Base-by-base conservation (phyloP, 2,113 vertebrate species). In the Albula goreensis region DNA sequence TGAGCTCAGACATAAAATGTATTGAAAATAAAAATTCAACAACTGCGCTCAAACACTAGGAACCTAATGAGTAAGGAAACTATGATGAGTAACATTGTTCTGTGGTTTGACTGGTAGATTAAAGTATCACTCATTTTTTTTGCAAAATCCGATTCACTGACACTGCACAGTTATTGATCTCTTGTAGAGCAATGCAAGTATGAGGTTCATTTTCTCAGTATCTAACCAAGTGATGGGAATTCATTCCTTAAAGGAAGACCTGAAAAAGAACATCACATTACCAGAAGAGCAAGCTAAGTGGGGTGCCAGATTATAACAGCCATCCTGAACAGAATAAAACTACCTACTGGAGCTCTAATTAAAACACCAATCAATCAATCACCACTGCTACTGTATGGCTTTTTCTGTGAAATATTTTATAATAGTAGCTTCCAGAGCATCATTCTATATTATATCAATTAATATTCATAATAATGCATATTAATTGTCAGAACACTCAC, bases 281-380 rank as follows among this genome's bases (percentile, higher is more conserved):
- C 3, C 8, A 25, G 22, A 0, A 74, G 7, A 70, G 13, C 22
- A 19, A 22, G 63, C 0, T 5, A 17, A 17, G 17, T 4, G 1
- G 19, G 63, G 63, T 22, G 63, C 8, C 19, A 22, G 5, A 25
- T 31, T 74, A 74, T 74, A 7, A 31, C 70, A 31, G 70, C 10
- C 70, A 4, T 25, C 31, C 70, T 11, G n/a, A 74, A 31, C 0
- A 74, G 70, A 74, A 2, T 31, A 74, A 5, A n/a, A n/a, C 70
- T 74, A 22, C 70, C 70, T 74, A 31, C 31, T 31, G 70, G n/a
- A 74, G n/a, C n/a, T 31, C 12, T 31, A 74, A 74, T 74, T 74
- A 74, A 74, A 74, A 74, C 25, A 22, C 22, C 22, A 74, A 74
- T 74, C 70, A 74, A 74, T 74, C 70, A 74, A 74, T 74, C 70